Evolutionary conservation across 1,140 invertebrate species (phyloP).

Genomic region (Fragariocoptes setiger): DNA sequence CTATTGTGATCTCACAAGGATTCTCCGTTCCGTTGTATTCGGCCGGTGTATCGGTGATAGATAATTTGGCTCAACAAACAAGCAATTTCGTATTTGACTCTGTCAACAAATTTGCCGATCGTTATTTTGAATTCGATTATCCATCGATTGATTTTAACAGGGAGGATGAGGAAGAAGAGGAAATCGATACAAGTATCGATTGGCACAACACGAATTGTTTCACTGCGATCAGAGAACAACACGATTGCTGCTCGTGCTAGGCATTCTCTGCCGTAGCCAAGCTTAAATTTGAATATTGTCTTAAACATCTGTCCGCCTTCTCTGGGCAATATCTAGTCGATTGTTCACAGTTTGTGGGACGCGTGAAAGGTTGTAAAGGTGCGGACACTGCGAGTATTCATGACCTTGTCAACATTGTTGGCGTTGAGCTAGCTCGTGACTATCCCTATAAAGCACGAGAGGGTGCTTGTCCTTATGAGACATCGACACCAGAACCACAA

Average conservation of each 20-base stretch:
- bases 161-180: not conserved
- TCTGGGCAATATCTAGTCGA: slow-evolving; percentile 8
- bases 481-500: not conserved
- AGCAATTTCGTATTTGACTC: not conserved
- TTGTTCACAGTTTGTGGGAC: slow-evolving; percentile 1
- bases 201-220: not conserved
- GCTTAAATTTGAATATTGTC: slow-evolving; percentile 3
- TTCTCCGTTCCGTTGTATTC: too few species aligned
- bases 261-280: slow-evolving; percentile 12
- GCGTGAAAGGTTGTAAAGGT: not conserved
- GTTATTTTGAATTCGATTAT: not conserved
- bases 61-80: not conserved
- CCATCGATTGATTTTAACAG: not conserved
- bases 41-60: too few species aligned
- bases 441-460: not conserved
- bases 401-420: not conserved
- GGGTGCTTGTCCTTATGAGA: not conserved
- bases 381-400: not conserved
- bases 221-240: slow-evolving; percentile 12
- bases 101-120: too few species aligned
- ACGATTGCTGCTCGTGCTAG: slow-evolving; percentile 16
- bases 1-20: too few species aligned
- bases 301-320: not conserved
- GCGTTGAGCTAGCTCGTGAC: not conserved
- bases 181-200: not conserved